Percentiles rank a stretch among this genome's conserved stretches.
phyloP scores from a whole-genome alignment of 2,888 invertebrate species.

The Chalcis sispes region DNA sequence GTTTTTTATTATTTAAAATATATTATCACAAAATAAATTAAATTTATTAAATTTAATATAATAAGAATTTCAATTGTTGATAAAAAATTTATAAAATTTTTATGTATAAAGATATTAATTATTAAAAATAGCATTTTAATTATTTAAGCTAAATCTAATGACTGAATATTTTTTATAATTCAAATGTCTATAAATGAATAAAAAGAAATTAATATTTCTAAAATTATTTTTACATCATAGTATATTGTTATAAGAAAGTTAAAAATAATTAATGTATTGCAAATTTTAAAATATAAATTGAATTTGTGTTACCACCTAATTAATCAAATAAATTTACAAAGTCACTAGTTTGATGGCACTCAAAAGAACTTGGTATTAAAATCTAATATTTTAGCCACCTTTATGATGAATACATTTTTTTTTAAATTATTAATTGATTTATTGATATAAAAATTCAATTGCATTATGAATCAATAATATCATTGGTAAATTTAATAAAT shows the following conservation, averaged over 20 bases:
- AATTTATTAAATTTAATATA: too few relatives aligned
- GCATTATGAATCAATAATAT: neutral
- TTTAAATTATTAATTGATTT: neutral
- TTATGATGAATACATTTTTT: neutral
- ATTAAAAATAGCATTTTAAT: too few relatives aligned
- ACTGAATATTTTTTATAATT: conserved; percentile 6
- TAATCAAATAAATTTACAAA: conserved; percentile 17
- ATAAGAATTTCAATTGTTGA: too few relatives aligned
- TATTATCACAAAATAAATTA: too few relatives aligned
- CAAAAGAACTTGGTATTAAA: neutral
- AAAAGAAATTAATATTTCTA: too few relatives aligned
- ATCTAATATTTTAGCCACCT: neutral
- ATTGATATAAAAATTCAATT: conserved; percentile 7
- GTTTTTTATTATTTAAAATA: too few relatives aligned
- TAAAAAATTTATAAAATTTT: conserved; percentile 5
- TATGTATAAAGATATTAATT: too few relatives aligned
- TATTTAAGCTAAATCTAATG: too few relatives aligned
- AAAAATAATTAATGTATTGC: neutral
- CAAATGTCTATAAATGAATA: neutral
- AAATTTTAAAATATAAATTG: neutral
- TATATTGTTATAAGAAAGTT: neutral
- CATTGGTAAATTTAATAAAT: neutral
- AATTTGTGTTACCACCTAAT: conserved; percentile 14
- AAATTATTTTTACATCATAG: conserved; percentile 2
- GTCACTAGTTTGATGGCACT: conserved; percentile 39